These are phyloP conservation scores for Lerista edwardsae DNA, from an alignment of 2,797 vertebrate genomes.

Conservation along the genomic window DNA sequence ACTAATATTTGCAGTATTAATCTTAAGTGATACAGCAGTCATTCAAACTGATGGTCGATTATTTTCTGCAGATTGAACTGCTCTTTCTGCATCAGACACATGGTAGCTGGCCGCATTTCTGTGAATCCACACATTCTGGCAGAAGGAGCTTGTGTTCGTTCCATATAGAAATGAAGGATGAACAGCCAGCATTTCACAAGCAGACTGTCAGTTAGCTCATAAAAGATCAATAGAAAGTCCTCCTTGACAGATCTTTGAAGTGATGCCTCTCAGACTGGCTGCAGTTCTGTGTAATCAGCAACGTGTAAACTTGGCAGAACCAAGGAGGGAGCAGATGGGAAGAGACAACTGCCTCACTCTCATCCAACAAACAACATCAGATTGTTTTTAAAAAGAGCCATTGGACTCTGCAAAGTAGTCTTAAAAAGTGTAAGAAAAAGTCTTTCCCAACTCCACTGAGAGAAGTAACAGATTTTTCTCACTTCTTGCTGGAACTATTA, in stretches of 20 bases:
- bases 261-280: conserved; percentile 64
- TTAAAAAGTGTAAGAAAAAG: not conserved
- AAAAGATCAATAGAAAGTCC: conserved; percentile 68
- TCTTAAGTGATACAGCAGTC: not conserved
- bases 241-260: conserved; percentile 65
- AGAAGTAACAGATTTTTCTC: not conserved
- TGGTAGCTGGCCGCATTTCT: not conserved
- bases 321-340: not conserved
- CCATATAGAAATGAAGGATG: conserved; percentile 46
- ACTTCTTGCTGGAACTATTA: not conserved
- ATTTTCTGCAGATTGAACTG: conserved; percentile 18
- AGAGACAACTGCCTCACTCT: not conserved
- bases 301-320: conserved; percentile 44
- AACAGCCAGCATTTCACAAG: conserved; percentile 57
- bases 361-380: not conserved
- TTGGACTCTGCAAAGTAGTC: not conserved
- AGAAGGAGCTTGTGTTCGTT: conserved; percentile 26
- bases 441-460: not conserved
- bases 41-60: not conserved
- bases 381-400: not conserved
- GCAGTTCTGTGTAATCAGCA: conserved; percentile 45
- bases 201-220: conserved; percentile 65
- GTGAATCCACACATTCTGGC: not conserved
- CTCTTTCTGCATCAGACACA: not conserved
- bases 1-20: not conserved